Base-by-base conservation (phyloP, 2,888 invertebrate species). In the Hetaerina titia region DNA sequence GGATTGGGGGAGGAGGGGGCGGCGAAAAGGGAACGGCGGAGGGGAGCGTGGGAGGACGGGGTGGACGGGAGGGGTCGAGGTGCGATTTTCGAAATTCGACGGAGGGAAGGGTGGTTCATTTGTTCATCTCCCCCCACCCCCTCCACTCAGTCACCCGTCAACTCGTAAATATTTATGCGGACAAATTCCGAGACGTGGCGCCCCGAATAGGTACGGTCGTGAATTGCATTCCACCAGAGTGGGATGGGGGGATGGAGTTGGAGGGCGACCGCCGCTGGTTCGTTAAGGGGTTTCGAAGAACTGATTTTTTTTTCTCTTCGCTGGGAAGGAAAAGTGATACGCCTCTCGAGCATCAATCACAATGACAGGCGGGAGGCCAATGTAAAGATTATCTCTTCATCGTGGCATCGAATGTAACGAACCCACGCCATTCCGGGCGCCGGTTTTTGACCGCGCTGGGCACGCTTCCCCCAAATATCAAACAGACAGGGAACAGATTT, bases 161-260 rank as follows among this genome's bases (percentile, higher is more conserved):
- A 31, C 81, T 81, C 81, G 81, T 81, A 31, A 81, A 81, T 81
- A 81, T 81, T 81, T 81, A 81, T 81, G 81, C n/a, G 81, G 13
- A 81, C 81, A 8, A 22, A 81, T 81, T 81, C 81, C 81, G 81
- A 31, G 81, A 81, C 81, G 81, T 81, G 45, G 45, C 45, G 81
- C 81, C 31, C 81, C 31, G 81, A 81, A 31, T 31, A 45, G 45
- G 45, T 45, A 31, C 25, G 31, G 31, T 81, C 81, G 81, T 81
- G 81, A 81, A 31, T 81, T 81, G 81, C 81, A 81, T 81, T 81
- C 81, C 9, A 31, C 22, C 45, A 4, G 69, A 19, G 69, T 22
- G 69, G 69, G 69, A 22, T 0, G 17, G 60, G 60, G 6, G 81
- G 6, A 4, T 25, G 81, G 81, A 5, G 81, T 15, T 25, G 81